phyloP scores from a whole-genome alignment of 2,113 vertebrate genomes.

The Psilopsiagon aurifrons region DNA sequence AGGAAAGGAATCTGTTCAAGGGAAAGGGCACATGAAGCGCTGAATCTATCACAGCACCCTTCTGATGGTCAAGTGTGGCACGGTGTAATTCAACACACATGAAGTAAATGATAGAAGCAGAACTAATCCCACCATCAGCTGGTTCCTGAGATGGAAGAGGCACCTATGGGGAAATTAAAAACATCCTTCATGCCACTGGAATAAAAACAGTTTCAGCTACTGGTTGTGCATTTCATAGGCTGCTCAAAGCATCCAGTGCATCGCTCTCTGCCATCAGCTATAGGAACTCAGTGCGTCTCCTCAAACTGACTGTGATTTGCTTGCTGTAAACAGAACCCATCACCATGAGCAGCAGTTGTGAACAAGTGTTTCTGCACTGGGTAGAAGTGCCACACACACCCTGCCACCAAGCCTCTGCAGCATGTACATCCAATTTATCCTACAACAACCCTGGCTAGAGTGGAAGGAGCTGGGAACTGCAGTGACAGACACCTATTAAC shows the following conservation, averaged over 20 bases:
- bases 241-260: not conserved
- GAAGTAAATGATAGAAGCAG: constrained; percentile 17
- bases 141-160: constrained; percentile 33
- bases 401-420: not conserved
- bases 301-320: not conserved
- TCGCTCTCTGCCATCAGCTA: not conserved
- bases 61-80: constrained; percentile 16
- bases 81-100: not conserved
- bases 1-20: not conserved
- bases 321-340: not conserved
- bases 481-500: not conserved
- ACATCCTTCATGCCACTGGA: constrained; percentile 48
- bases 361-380: not conserved
- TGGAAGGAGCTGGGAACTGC: not conserved
- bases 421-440: not conserved
- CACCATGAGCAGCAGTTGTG: not conserved
- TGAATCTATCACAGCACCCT: not conserved
- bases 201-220: not conserved
- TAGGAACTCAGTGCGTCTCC: not conserved
- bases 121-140: constrained; percentile 56
- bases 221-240: not conserved
- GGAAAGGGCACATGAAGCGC: not conserved
- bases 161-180: constrained; percentile 54
- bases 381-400: not conserved
- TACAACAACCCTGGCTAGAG: not conserved